Conservation (phyloP, 2,113 vertebrate genomes). For the Tychaedon coryphoeus region DNA sequence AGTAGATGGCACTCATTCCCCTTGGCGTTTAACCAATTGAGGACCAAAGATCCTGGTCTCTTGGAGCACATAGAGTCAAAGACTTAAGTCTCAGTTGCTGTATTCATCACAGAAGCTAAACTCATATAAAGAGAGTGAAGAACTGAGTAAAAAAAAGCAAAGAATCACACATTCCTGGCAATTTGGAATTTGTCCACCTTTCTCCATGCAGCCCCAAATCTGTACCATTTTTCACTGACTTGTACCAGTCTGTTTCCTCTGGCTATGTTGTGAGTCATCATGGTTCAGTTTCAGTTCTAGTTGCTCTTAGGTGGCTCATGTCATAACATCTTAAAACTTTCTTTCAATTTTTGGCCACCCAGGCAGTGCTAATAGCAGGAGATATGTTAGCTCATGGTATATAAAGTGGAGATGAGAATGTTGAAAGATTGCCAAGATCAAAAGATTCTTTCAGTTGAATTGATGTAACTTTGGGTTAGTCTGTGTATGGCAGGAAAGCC, state of each 20-base stretch:
- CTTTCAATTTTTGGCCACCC: neutral
- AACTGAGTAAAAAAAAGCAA: neutral
- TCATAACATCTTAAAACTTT: neutral
- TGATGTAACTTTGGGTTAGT: neutral
- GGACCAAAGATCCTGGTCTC: neutral
- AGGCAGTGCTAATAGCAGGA: neutral
- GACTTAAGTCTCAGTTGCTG: neutral
- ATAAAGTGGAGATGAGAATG: neutral
- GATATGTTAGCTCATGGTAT: rapidly evolving
- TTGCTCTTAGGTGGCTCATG: neutral
- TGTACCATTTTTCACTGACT: neutral
- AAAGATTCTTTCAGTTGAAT: neutral
- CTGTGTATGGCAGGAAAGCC: neutral
- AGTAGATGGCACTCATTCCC: neutral
- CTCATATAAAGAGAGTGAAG: neutral
- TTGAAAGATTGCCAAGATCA: neutral
- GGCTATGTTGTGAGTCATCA: neutral
- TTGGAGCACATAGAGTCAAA: rapidly evolving
- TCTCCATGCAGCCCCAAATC: neutral
- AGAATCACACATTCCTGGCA: neutral
- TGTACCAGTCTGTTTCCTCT: neutral
- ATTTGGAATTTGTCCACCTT: neutral
- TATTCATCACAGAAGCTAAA: neutral
- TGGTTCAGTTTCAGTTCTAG: neutral
- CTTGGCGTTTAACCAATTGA: neutral